Evolutionary conservation across 2,888 invertebrate species (phyloP).

Genomic region (Tanypteryx hageni): DNA sequence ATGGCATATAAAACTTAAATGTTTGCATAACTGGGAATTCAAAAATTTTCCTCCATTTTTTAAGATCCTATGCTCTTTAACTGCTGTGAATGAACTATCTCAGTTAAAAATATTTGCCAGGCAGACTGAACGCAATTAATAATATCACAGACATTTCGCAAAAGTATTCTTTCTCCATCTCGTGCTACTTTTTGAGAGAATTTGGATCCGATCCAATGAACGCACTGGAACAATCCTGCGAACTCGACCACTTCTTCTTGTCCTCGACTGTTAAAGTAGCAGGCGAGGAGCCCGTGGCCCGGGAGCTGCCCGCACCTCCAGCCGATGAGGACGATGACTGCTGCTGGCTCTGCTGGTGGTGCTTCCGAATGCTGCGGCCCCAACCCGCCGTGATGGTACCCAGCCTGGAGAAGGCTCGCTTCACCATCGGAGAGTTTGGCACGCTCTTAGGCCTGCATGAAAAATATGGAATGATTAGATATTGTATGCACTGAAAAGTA

Average conservation of each 20-base stretch:
- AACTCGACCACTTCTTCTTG: constrained; percentile 93
- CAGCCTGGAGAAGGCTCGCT: constrained; percentile 92
- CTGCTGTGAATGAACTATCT: no score
- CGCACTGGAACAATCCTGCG: constrained; percentile 93
- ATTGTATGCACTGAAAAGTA: background rate
- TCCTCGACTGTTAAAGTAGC: constrained; percentile 82
- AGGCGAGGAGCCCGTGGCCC: constrained; percentile 39
- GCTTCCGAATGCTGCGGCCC: constrained; percentile 91
- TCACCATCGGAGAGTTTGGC: constrained; percentile 95
- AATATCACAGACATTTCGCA: no score
- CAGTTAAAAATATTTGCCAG: no score
- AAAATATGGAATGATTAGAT: background rate
- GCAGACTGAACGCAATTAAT: no score
- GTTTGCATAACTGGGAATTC: no score
- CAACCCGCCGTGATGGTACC: constrained; percentile 94
- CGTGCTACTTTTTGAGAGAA: background rate
- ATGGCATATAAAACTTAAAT: no score
- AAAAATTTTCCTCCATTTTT: no score
- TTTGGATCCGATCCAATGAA: constrained; percentile 72
- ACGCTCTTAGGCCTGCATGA: constrained; percentile 90
- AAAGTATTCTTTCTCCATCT: no score
- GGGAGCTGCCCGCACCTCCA: constrained; percentile 60
- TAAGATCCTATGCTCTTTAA: no score
- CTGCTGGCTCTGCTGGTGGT: constrained; percentile 76
- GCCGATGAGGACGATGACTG: constrained; percentile 68